These are phyloP conservation scores for Bos javanicus DNA, from an alignment of 2,113 vertebrate species.

Conservation along the genomic window DNA sequence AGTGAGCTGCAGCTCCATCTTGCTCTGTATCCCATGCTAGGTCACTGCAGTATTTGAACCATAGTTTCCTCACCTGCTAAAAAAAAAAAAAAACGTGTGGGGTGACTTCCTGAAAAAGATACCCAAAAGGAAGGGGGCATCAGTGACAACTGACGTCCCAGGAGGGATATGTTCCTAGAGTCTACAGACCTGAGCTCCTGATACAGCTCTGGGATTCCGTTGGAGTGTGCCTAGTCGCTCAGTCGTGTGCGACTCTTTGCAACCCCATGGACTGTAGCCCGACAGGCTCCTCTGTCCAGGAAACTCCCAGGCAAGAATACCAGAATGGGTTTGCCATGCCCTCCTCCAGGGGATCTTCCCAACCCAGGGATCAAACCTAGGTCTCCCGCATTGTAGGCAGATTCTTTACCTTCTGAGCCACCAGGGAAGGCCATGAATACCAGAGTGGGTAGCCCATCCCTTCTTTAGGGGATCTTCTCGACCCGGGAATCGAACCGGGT, in stretches of 20 bases:
- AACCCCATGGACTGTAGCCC: neutral
- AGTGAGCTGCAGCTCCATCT: neutral
- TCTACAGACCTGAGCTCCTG: neutral
- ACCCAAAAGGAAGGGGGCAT: neutral
- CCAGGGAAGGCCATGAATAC: neutral
- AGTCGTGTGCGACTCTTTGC: accelerated
- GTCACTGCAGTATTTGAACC: neutral
- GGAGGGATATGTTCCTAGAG: neutral
- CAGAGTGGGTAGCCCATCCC: neutral
- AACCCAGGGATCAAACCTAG: neutral
- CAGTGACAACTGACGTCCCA: neutral
- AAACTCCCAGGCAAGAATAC: neutral
- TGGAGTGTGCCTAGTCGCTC: neutral
- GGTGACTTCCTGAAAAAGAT: neutral
- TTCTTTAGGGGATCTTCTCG: neutral
- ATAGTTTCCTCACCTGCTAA: neutral
- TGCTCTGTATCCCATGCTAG: neutral
- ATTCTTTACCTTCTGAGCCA: neutral
- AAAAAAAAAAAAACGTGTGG: neutral
- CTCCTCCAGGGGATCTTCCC: neutral
- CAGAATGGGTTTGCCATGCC: neutral
- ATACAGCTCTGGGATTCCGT: neutral
- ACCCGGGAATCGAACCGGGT: neutral
- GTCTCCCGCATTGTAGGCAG: neutral
- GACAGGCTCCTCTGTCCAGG: neutral